Conservation (phyloP, 2,888 invertebrate genomes). For the Trichacis sp. region DNA sequence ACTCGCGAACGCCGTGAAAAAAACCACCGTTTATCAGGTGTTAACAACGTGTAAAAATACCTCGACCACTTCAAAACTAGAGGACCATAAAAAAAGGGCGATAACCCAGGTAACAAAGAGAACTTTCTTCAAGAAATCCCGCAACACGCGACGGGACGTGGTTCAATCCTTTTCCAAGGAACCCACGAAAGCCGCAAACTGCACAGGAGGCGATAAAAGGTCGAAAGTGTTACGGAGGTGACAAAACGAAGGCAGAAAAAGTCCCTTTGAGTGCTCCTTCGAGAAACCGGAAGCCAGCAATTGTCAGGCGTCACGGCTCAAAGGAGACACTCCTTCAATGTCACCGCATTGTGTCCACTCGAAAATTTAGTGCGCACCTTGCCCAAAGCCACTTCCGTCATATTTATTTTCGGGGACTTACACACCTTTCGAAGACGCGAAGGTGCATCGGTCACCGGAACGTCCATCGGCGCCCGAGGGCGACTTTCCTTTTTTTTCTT, state of each 20-base stretch:
- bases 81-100: too few species aligned
- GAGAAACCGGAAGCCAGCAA: constrained; percentile 56
- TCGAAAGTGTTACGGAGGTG: constrained; percentile 4
- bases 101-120: background rate
- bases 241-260: constrained; percentile 4
- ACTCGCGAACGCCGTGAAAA: background rate
- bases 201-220: constrained; percentile 2
- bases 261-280: constrained; percentile 27
- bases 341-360: constrained; percentile 37
- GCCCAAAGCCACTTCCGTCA: constrained; percentile 43
- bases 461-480: background rate
- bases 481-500: background rate
- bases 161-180: constrained; percentile 16
- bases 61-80: too few species aligned
- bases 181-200: constrained; percentile 20
- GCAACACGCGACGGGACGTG: background rate
- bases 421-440: background rate
- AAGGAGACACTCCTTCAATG: constrained; percentile 24
- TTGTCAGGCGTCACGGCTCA: constrained; percentile 46
- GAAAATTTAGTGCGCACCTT: constrained; percentile 46
- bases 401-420: background rate
- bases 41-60: too few species aligned
- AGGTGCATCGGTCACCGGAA: background rate
- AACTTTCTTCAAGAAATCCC: constrained; percentile 1
- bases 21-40: background rate